phyloP scores from a whole-genome alignment of 2,888 invertebrate genomes.

The Anthoptus insignis region DNA sequence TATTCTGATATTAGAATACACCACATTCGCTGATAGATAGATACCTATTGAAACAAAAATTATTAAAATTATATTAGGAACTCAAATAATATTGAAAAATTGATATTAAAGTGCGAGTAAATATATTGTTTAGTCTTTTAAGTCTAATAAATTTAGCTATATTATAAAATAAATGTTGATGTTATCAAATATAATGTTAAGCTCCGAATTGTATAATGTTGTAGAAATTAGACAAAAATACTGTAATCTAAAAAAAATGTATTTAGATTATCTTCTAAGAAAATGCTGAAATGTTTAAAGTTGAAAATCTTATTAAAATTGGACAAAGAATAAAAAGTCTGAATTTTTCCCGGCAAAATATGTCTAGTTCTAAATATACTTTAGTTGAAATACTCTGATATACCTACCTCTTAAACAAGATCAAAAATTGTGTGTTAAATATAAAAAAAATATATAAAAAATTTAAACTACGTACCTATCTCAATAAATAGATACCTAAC shows the following conservation, averaged over 20 bases:
- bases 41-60: background rate
- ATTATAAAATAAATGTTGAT: slow-evolving; percentile 4
- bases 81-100: background rate
- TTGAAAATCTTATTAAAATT: slow-evolving; percentile 23
- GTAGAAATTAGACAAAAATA: background rate
- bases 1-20: background rate
- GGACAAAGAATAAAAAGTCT: background rate
- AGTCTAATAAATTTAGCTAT: background rate
- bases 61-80: background rate
- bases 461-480: no score
- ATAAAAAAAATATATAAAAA: no score
- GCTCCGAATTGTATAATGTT: background rate
- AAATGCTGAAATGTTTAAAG: slow-evolving; percentile 22
- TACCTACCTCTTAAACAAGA: no score
- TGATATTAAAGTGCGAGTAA: background rate
- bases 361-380: no score
- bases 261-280: slow-evolving; percentile 18
- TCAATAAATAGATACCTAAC: no score
- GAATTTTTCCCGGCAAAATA: no score
- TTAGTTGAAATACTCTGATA: no score
- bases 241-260: slow-evolving; percentile 5
- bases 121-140: no score
- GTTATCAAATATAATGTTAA: background rate
- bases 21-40: background rate
- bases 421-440: no score